Percentiles rank a stretch among this genome's conserved stretches.
Evolutionary conservation across 2,888 invertebrate species (phyloP).

Genomic region (Oxytorus armatus): DNA sequence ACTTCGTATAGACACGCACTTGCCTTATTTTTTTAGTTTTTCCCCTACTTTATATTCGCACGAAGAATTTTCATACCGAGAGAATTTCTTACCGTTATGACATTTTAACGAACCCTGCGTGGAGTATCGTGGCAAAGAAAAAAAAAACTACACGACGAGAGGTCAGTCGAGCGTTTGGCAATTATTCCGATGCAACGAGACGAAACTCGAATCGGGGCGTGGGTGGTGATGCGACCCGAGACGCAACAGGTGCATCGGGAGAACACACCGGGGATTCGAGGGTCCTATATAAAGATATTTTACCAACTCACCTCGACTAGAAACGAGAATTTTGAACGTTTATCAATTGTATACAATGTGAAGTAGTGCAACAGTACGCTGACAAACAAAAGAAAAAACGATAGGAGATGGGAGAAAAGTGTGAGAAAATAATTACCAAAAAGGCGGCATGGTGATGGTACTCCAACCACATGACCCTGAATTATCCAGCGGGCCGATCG

Average conservation of each 20-base stretch:
- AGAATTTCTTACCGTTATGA: too few species aligned
- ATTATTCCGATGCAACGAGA: conserved; percentile 80
- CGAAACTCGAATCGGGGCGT: conserved; percentile 44
- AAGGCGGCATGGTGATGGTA: conserved; percentile 70
- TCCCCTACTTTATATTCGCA: neutral
- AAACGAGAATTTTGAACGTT: too few species aligned
- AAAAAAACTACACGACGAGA: conserved; percentile 20
- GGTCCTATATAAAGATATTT: conserved; percentile 27
- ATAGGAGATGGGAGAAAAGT: neutral
- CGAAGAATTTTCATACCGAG: too few species aligned
- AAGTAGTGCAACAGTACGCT: neutral
- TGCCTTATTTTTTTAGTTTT: too few species aligned
- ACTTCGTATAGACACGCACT: neutral
- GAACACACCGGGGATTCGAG: conserved; percentile 31
- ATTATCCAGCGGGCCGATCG: conserved; percentile 65
- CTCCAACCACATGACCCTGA: conserved; percentile 67
- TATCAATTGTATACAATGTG: too few species aligned
- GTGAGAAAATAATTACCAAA: conserved; percentile 66
- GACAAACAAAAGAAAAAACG: neutral
- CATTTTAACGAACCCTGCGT: too few species aligned
- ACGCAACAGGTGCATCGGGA: conserved; percentile 67
- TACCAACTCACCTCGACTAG: too few species aligned
- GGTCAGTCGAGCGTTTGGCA: conserved; percentile 73
- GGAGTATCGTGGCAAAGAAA: too few species aligned
- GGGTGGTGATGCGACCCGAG: conserved; percentile 25